Evolutionary conservation across 2,113 vertebrate species (phyloP), one percentile per base, ranked within the genome.

Genomic region (Corydoras sp.): DNA sequence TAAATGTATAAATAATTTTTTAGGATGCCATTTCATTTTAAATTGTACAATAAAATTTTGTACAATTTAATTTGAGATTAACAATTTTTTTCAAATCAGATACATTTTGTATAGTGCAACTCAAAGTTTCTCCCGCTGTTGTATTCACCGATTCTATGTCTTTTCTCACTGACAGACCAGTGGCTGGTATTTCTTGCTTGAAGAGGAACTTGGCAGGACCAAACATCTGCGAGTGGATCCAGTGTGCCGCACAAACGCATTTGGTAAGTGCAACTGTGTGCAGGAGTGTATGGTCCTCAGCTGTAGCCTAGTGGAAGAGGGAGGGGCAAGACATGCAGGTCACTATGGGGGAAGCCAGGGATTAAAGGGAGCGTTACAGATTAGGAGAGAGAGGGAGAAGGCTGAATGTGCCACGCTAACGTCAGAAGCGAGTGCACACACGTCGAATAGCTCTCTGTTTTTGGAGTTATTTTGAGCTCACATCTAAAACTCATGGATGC

Each of bases 161-260:
- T 24, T 24, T 15, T 30, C 56, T 43, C 58, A 31, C 51, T 77
- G 43, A 49, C 90, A 92, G 67, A 81, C 92, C 83, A 89, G 82
- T 1, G 93, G 94, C 80, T 97, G 95, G 95, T 97, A 93, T 80
- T 94, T 93, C 69, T 88, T 98, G 15, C 91, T 97, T 0, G 90
- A 85, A 6, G 89, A 93, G 81, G 87, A 91, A 55, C 83, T 93
- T 76, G 95, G 95, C 69, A 86, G 82, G 80, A 94, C 88, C 71
- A 97, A 96, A 74, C 95, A 97, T 83, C 83, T 98, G 80, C 93
- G 92, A 86, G 92, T 93, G 75, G 88, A 92, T 12, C 68, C 69
- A 18, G 81, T 83, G 58, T 77, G 81, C 62, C 82, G 86, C 62
- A 81, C 68, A 71, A 73, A 75, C 65, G 58, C 7, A 32, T 55